Conservation (phyloP, 2,888 invertebrate species). For the Ischnura elegans region DNA sequence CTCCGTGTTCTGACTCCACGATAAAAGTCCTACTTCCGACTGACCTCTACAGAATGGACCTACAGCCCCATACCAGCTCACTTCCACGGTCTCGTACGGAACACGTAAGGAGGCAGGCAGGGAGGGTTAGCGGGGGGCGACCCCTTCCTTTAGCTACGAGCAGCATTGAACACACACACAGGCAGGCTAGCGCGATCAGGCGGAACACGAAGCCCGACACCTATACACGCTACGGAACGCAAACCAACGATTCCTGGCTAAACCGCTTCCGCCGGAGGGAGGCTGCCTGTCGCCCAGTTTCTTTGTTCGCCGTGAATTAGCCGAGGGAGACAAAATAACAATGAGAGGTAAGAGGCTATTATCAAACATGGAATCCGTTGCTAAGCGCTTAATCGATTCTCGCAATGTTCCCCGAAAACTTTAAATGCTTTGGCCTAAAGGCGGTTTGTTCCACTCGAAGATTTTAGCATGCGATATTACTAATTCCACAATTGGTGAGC, state of each 20-base stretch:
- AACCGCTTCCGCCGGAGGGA: no score
- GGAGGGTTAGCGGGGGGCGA: background rate
- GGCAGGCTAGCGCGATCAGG: background rate
- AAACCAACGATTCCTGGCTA: background rate
- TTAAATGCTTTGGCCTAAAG: no score
- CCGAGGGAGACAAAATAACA: background rate
- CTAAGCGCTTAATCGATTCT: no score
- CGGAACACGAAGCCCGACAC: background rate
- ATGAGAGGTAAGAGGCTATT: background rate
- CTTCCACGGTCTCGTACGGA: background rate
- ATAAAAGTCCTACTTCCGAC: background rate
- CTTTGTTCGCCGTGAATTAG: background rate
- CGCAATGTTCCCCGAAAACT: no score
- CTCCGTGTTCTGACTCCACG: no score
- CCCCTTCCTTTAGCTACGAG: background rate
- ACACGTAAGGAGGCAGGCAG: background rate
- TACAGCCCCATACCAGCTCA: background rate
- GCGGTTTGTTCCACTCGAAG: no score
- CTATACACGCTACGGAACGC: no score
- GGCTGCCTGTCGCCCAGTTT: no score
- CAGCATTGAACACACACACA: background rate
- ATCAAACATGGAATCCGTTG: slow-evolving; percentile 6
- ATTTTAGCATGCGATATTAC: no score
- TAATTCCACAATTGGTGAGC: no score
- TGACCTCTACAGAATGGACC: background rate